Base-by-base conservation (phyloP, 2,888 invertebrate species). In the Eupsilia transversa region DNA sequence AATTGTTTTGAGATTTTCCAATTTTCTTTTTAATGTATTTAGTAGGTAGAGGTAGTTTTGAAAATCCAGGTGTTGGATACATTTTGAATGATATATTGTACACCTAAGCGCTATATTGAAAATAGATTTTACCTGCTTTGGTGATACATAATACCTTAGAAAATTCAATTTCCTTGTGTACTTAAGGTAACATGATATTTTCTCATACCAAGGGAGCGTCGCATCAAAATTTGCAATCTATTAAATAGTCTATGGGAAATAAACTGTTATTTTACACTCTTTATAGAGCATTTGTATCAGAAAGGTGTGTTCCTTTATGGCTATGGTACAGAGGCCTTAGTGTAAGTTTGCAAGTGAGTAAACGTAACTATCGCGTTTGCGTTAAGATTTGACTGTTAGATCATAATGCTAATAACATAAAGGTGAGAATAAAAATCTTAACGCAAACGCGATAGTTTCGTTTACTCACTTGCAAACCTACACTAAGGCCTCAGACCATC, bases 151-250 rank as follows among this genome's bases (percentile, higher is more conserved):
- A 49, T 73, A 33, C 46, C 20, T 74, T 38, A 4, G 20, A 33
- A 60, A 49, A 49, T 74, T 49, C 7, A 74, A 41, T 49, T 74
- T 74, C 38, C 38, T 41, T n/a, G 33, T 60, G 17, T 73, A 14
- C 30, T 27, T 38, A 46, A 38, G 14, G 73, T 46, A 73, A 73
- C 38, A 20, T 73, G 38, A 73, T 72, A 72, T 57, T 57, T 70
- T 30, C 9, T 17, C 23, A 0, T 27, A 12, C 12, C 30, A 46
- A 38, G 38, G 23, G 14, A 71, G 41, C 33, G 7, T 23, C 33
- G 27, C 20, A 54, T 27, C 54, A 27, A 54, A 54, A 27, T 43
- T 71, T 23, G 23, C 27, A 30, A 54, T 71, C 27, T 56, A 43
- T 23, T n/a, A 12, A 65, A 52, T 49, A n/a, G 12, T n/a, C 9